Evolutionary conservation across 2,797 vertebrate genomes (phyloP).

Genomic region (Florisuga fusca): DNA sequence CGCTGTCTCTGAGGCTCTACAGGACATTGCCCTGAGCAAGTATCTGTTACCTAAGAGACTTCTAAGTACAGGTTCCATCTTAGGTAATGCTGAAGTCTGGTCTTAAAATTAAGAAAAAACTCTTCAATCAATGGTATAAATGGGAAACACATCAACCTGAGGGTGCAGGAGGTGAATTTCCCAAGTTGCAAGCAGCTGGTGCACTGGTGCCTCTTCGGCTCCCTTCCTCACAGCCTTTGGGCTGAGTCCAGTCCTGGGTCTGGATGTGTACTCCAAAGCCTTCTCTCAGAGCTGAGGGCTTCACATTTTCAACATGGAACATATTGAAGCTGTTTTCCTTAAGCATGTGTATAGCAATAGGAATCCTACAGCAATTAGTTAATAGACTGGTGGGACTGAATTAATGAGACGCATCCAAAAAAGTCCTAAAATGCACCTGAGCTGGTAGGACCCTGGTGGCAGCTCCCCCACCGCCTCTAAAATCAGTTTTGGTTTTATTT

Average conservation of each 20-base stretch:
- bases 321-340: not conserved
- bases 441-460: rapidly evolving
- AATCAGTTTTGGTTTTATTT: not conserved
- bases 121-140: not conserved
- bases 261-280: not conserved
- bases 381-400: not conserved
- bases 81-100: not conserved
- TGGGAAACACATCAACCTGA: no score
- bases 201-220: not conserved
- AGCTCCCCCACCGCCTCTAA: not conserved
- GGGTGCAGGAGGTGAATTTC: not conserved
- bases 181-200: not conserved
- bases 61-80: not conserved
- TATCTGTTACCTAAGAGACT: not conserved
- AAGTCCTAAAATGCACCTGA: not conserved
- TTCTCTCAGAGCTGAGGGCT: not conserved
- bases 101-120: not conserved
- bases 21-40: not conserved
- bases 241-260: not conserved
- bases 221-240: rapidly evolving
- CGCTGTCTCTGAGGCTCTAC: rapidly evolving
- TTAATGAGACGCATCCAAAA: not conserved
- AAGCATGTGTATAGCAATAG: rapidly evolving
- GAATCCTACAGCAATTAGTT: not conserved
- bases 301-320: rapidly evolving